Evolutionary conservation across 1,140 invertebrate genomes (phyloP), one percentile per base, ranked within the genome.

Genomic region (Maconellicoccus hirsutus): DNA sequence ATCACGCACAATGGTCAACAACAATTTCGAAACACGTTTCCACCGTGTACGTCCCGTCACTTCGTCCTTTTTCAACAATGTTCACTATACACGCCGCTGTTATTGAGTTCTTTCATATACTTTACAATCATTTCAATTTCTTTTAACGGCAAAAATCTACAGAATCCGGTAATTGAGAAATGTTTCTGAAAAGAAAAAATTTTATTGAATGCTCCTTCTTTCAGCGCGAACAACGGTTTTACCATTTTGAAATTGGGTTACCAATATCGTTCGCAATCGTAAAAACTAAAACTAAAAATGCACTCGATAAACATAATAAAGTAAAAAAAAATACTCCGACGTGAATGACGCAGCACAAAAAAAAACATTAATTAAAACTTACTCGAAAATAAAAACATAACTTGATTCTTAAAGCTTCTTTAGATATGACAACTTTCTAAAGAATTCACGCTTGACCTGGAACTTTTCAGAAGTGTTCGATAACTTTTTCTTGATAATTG

Each of bases 1-100:
- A 52, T 52, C 42, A 52, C 42, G 42, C 42, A 52, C 42, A 52
- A 52, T 52, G 42, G 42, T 52, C 42, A 52, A 52, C 42, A 52
- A 52, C 42, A 52, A 52, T 52, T 52, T 52, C 12, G n/a, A 52
- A 52, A 52, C 42, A 52, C 42, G 42, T 52, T 52, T 52, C n/a
- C 16, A 52, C 42, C 12, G 12, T 33, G 12, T 33, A 33, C 12
- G 6, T 52, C n/a, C 42, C 42, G 2, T 52, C 42, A 16, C n/a
- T 16, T 14, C 42, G 42, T 52, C 12, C n/a, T 52, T 52, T 16
- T 52, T 52, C 42, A 33, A 6, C 29, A 33, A 33, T 33, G 12
- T 33, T 52, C 42, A 16, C 6, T 33, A 33, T 33, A 33, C 12
- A 33, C 12, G 12, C 12, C 29, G 29, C 3, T n/a, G n/a, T n/a